Percentiles rank a stretch among this genome's conserved stretches.
These are phyloP conservation scores for Leptarthrus brevirostris DNA, from an alignment of 2,888 invertebrate species.

Conservation along the genomic window DNA sequence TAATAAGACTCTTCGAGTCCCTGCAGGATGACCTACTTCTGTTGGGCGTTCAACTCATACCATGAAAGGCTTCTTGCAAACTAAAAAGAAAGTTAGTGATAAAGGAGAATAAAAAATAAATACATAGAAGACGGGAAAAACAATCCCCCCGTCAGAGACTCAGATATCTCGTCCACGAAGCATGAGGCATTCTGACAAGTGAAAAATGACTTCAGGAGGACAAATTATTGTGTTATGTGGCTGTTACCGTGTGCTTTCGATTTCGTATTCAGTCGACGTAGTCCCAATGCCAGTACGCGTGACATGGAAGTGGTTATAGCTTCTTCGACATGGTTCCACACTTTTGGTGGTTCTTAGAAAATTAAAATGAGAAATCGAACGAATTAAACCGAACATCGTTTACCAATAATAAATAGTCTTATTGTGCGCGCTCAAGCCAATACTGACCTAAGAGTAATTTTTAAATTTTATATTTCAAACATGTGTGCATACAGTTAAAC, in stretches of 20 bases:
- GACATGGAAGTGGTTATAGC: not conserved
- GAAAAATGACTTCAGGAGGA: conserved; percentile 3
- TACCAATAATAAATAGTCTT: not conserved
- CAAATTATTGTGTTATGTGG: conserved; percentile 3
- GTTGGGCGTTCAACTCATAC: not conserved
- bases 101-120: not conserved
- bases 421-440: too few relatives aligned
- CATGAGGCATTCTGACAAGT: conserved; percentile 6
- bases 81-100: not conserved
- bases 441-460: too few relatives aligned
- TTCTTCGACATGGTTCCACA: not conserved
- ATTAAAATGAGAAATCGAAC: not conserved
- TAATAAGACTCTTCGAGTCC: conserved; percentile 39
- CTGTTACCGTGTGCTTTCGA: not conserved
- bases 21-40: conserved; percentile 48
- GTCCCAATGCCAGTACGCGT: too few relatives aligned
- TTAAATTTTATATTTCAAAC: too few relatives aligned
- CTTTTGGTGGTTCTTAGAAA: not conserved
- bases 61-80: not conserved
- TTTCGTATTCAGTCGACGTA: not conserved
- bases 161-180: not conserved
- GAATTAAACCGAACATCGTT: not conserved
- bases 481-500: too few relatives aligned
- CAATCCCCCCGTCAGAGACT: not conserved
- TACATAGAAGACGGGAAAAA: not conserved